Base-by-base conservation (phyloP, 2,797 vertebrate genomes). In the Hemibagrus guttatus region DNA sequence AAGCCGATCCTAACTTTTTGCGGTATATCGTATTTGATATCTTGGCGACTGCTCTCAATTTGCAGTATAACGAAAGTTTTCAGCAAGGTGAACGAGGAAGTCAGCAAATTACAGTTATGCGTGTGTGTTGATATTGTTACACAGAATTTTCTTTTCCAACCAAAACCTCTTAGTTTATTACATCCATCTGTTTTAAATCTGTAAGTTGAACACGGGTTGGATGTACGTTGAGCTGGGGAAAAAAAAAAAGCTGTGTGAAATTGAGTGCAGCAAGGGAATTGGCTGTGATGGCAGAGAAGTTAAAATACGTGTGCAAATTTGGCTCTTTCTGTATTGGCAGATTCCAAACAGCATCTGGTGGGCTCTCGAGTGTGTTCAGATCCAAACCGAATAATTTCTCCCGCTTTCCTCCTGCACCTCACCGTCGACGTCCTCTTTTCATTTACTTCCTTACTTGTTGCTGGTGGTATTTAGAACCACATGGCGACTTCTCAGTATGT, bases 301-400 rank as follows among this genome's bases (percentile, higher is more conserved):
- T 6, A 84, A 63, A 91, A 68, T 54, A 52, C 17, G 21, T 82
- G 80, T 82, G 80, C 39, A 68, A 68, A 82, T 31, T 82, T 90
- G 91, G 92, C 90, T 92, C 92, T 94, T 93, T 93, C 90, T 92
- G 26, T 81, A 61, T 94, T 93, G 93, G 92, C 91, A 93, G 89
- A 94, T 95, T 96, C 95, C 94, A 95, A 95, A 95, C 93, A 94
- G 95, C 95, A 95, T 95, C 95, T 96, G 95, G 92, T 93, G 91
- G 92, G 92, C 92, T 94, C 92, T 95, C 46, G 90, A 93, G 92
- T 92, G 88, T 91, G 93, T 94, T 95, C 91, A 92, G 92, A 93
- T 94, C 92, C 92, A 94, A 95, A 94, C 90, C 66, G 91, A 94
- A 93, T 93, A 86, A 91, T 93, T 95, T 93, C 84, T 89, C 88